Base-by-base conservation (phyloP, 2,797 vertebrate species). In the Myotis planiceps region DNA sequence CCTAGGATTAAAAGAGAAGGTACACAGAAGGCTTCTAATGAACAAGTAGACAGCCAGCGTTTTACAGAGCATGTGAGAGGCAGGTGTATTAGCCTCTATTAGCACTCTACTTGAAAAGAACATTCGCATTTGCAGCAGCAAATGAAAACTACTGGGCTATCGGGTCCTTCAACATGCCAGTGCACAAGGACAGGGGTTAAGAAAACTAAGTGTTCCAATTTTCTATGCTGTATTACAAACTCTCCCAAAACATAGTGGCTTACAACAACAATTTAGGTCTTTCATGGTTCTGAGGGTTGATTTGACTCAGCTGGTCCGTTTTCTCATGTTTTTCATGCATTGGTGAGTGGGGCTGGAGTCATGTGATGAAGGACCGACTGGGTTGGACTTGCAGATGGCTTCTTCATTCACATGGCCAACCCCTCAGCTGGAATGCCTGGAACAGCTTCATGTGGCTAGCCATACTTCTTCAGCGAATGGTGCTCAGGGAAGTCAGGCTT, bases 211-310 rank as follows among this genome's bases (percentile, higher is more conserved):
- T 65, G 53, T 92, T 93, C 42, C 27, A 29, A 63, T 78, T 76
- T 68, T 91, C 74, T 86, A 53, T 12, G 80, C 32, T 92, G 18
- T 68, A 39, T n/a, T 88, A 88, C 42, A 60, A 85, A 69, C 13
- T 68, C 58, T 58, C 9, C 19, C 51, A 12, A 63, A 93, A 93
- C 19, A 32, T 42, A 76, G 23, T 47, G 79, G 47, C 34, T 87
- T 87, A 81, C 45, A 60, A 47, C 42, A 92, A 60, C 55, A 32
- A 92, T 79, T 76, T 94, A 21, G 76, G 29, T 78, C 75, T 87
- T 60, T 42, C 23, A 9, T 60, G 53, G 45, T 45, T 82, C 75
- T 82, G 60, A 91, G 39, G 39, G 58, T 53, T 86, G 80, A 86
- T 2, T 58, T 32, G 51, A 71, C n/a, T 63, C 29, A 75, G 15